Conservation (phyloP, 2,888 invertebrate genomes). For the Brenthis hecate region DNA sequence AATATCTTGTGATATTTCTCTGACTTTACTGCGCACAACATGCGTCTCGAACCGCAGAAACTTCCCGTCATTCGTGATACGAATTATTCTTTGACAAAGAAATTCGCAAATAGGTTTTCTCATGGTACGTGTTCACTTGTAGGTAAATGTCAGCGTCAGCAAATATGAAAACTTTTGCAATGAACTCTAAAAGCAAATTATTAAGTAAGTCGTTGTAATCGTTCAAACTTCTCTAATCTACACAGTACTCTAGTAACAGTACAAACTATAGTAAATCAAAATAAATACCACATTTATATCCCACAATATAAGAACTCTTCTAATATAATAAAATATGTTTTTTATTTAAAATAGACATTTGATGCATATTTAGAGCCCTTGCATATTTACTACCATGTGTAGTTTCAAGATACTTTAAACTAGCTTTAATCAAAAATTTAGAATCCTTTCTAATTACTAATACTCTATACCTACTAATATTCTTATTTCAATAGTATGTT, state of each 20-base stretch:
- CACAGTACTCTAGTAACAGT: neutral
- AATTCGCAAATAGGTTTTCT: constrained; percentile 8
- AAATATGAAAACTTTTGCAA: constrained; percentile 19
- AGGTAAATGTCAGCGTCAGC: constrained; percentile 19
- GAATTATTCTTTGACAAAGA: constrained; percentile 19
- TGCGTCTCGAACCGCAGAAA: constrained; percentile 12
- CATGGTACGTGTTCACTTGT: constrained; percentile 18
- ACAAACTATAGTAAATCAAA: no score
- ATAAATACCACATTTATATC: no score
- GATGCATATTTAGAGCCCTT: no score
- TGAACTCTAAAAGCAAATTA: constrained; percentile 23
- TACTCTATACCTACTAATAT: no score
- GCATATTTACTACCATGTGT: no score
- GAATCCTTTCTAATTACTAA: no score
- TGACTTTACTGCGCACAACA: neutral
- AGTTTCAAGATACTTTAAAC: no score
- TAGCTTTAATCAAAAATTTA: no score
- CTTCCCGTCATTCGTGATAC: constrained; percentile 4
- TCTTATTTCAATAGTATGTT: no score
- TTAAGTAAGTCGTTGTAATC: constrained; percentile 8
- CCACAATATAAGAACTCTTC: neutral
- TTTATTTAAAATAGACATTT: no score
- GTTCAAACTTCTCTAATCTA: constrained; percentile 17
- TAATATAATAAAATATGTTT: no score
- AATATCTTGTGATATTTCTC: neutral